Evolutionary conservation across 2,797 vertebrate genomes (phyloP).

Genomic region (Ispidina lecontei): DNA sequence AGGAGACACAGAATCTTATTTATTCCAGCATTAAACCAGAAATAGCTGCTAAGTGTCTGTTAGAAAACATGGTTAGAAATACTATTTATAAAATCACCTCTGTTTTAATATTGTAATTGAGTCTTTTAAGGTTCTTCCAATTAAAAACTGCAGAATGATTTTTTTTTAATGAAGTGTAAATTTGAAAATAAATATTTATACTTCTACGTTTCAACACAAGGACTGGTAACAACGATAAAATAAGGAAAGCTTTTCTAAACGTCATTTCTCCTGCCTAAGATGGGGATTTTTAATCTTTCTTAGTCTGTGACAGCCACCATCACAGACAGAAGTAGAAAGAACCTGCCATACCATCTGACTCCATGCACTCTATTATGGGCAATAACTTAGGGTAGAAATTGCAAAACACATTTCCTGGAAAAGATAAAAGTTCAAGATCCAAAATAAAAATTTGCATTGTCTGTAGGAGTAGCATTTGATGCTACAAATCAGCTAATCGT

Average conservation of each 20-base stretch:
- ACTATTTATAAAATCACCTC: rapidly evolving
- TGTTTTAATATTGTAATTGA: neutral
- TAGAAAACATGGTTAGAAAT: neutral
- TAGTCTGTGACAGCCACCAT: neutral
- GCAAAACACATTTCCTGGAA: neutral
- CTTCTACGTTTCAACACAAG: neutral
- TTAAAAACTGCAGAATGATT: neutral
- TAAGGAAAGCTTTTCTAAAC: neutral
- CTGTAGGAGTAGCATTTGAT: neutral
- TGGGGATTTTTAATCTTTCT: neutral
- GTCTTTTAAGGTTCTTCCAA: neutral
- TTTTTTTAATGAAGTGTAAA: neutral
- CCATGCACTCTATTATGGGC: rapidly evolving
- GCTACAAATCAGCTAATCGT: neutral
- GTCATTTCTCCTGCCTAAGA: neutral
- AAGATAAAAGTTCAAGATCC: neutral
- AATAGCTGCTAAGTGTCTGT: neutral
- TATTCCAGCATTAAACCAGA: neutral
- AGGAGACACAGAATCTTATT: neutral
- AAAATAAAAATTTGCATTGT: neutral
- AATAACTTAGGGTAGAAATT: neutral
- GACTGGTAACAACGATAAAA: neutral
- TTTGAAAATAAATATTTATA: neutral
- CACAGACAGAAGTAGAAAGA: neutral
- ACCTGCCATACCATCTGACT: rapidly evolving